Percentiles rank a stretch among this genome's conserved stretches.
Conservation (phyloP, 2,888 invertebrate species). For the Rapana venosa region DNA sequence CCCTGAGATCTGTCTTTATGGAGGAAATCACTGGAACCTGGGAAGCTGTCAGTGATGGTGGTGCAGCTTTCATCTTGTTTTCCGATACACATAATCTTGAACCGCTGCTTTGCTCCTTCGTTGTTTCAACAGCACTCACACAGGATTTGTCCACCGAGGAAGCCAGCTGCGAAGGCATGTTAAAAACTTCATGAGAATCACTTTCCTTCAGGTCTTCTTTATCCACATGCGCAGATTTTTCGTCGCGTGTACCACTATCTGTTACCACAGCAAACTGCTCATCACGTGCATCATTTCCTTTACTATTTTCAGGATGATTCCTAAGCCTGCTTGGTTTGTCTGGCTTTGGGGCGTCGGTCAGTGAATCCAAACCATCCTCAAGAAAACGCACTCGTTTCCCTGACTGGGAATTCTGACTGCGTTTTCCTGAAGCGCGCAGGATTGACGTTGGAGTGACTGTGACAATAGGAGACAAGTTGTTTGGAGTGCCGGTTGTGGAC, state of each 20-base stretch:
- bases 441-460: slow-evolving; percentile 34
- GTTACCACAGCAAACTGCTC: neutral
- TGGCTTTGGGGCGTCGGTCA: neutral
- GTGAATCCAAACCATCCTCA: neutral
- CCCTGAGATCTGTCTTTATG: neutral
- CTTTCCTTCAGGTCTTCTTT: neutral
- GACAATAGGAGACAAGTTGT: slow-evolving; percentile 1
- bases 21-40: neutral
- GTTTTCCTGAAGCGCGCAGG: slow-evolving; percentile 3
- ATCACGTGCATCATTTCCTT: neutral
- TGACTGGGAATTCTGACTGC: neutral
- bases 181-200: neutral
- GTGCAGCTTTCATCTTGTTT: neutral
- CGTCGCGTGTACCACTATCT: neutral
- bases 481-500: neutral
- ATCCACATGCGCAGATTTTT: neutral
- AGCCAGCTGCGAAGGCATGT: neutral
- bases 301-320: neutral
- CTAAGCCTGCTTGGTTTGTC: neutral
- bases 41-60: neutral
- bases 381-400: slow-evolving; percentile 40
- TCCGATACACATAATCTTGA: neutral
- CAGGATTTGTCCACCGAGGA: neutral
- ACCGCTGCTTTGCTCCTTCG: neutral
- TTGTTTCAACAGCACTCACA: neutral